These are phyloP conservation scores for Tetheella fluctuosa DNA, from an alignment of 2,888 invertebrate genomes.

Conservation along the genomic window DNA sequence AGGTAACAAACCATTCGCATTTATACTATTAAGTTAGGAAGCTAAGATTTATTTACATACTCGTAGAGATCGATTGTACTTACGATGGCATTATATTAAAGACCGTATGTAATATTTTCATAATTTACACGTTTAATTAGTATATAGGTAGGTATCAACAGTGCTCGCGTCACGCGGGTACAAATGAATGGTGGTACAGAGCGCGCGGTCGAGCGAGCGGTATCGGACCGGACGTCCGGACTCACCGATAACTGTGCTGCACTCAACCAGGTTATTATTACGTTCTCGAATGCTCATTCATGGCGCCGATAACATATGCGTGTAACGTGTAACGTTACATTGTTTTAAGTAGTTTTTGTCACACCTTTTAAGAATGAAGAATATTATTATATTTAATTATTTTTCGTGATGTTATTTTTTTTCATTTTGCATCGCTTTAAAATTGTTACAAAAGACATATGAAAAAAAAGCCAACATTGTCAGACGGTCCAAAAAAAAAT, in stretches of 20 bases:
- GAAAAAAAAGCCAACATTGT: no score
- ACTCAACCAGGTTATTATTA: conserved; percentile 8
- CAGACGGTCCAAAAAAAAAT: no score
- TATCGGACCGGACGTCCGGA: background rate
- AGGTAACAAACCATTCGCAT: no score
- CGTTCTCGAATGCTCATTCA: background rate
- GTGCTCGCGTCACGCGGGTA: background rate
- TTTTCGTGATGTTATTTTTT: no score
- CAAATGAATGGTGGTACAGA: conserved; percentile 3
- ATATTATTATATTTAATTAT: no score
- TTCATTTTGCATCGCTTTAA: no score
- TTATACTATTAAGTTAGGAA: no score
- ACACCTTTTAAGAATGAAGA: background rate
- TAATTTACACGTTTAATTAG: background rate
- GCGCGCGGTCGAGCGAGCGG: background rate
- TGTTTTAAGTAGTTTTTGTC: background rate
- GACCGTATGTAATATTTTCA: no score
- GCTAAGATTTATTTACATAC: no score
- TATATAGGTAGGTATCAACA: background rate
- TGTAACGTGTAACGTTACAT: background rate
- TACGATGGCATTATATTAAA: no score
- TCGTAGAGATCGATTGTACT: no score
- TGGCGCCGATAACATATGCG: background rate
- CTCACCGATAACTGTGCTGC: conserved; percentile 5
- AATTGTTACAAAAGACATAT: no score